A percentile compares a stretch with the other conserved stretches of the same genome.
phyloP scores from a whole-genome alignment of 2,113 vertebrate genomes.

The Brachyhypopomus occidentalis region DNA sequence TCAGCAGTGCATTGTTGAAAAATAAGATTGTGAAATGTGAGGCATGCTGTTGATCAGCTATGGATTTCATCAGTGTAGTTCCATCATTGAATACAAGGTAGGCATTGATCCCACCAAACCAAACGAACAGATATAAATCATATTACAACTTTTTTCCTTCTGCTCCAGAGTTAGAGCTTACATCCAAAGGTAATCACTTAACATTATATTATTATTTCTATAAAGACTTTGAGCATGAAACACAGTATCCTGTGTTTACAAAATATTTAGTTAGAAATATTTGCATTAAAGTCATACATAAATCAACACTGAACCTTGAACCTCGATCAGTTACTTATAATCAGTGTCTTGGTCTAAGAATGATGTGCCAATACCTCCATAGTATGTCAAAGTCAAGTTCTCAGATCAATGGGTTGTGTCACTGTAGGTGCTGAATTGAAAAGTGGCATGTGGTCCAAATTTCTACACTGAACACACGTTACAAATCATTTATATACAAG shows the following conservation, averaged over 20 bases:
- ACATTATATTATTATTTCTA: background rate
- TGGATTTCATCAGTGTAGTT: background rate
- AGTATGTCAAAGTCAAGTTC: background rate
- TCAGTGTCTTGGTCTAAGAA: background rate
- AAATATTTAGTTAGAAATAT: too few species aligned
- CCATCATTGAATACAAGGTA: background rate
- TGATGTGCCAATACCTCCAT: background rate
- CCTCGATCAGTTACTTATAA: too few species aligned
- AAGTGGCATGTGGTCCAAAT: slow-evolving; percentile 2
- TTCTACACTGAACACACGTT: slow-evolving; percentile 53
- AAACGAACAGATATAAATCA: slow-evolving; percentile 23
- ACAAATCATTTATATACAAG: slow-evolving; percentile 71
- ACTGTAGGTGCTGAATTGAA: slow-evolving; percentile 20
- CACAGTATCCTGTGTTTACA: too few species aligned
- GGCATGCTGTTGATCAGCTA: background rate
- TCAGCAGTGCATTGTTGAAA: background rate
- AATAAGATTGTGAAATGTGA: background rate
- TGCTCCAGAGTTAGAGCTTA: slow-evolving; percentile 3
- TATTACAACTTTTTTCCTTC: slow-evolving; percentile 27
- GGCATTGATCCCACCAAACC: slow-evolving; percentile 25
- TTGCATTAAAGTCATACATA: background rate
- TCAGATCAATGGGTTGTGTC: background rate
- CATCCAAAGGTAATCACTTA: background rate
- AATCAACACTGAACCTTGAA: background rate
- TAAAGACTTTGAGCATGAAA: slow-evolving; percentile 7